Conservation (phyloP, 92 coral and sea anemone genomes). For the Nematostella vectensis region DNA sequence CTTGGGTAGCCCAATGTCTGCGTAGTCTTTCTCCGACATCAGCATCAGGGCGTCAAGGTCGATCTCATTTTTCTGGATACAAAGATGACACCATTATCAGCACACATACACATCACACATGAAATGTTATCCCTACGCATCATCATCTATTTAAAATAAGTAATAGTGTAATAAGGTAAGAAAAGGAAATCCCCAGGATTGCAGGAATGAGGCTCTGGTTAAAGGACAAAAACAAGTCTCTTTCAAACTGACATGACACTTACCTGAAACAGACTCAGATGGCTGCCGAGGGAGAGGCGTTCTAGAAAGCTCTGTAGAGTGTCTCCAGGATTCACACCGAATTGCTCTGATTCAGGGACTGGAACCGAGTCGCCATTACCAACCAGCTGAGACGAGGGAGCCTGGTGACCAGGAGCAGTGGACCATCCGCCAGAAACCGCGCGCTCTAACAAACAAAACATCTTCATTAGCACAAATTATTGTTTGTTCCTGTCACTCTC, state of each 20-base stretch:
- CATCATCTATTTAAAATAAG: too few species aligned
- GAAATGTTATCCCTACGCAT: too few species aligned
- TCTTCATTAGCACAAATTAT: too few species aligned
- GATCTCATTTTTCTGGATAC: constrained; percentile 85
- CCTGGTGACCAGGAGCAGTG: constrained; percentile 59
- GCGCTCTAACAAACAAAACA: constrained; percentile 50
- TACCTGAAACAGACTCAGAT: constrained; percentile 97
- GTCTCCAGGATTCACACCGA: constrained; percentile 72
- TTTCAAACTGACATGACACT: not conserved
- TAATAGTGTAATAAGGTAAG: too few species aligned
- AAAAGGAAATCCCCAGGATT: too few species aligned
- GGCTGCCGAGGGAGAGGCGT: constrained; percentile 83
- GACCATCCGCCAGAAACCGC: constrained; percentile 88
- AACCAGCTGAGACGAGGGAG: constrained; percentile 64
- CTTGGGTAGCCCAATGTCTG: constrained; percentile 96
- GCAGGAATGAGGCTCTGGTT: too few species aligned
- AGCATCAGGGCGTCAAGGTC: constrained; percentile 95
- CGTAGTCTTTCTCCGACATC: constrained; percentile 98
- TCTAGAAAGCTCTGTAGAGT: constrained; percentile 90
- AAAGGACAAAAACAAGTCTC: too few species aligned
- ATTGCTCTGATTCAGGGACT: constrained; percentile 57
- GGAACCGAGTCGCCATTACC: constrained; percentile 61
- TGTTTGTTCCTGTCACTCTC: not conserved
- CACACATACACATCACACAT: not conserved
- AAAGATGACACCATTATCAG: not conserved